Percentiles rank a stretch among this genome's conserved stretches.
phyloP scores from a whole-genome alignment of 2,888 invertebrate genomes.

The Melipona beecheii region DNA sequence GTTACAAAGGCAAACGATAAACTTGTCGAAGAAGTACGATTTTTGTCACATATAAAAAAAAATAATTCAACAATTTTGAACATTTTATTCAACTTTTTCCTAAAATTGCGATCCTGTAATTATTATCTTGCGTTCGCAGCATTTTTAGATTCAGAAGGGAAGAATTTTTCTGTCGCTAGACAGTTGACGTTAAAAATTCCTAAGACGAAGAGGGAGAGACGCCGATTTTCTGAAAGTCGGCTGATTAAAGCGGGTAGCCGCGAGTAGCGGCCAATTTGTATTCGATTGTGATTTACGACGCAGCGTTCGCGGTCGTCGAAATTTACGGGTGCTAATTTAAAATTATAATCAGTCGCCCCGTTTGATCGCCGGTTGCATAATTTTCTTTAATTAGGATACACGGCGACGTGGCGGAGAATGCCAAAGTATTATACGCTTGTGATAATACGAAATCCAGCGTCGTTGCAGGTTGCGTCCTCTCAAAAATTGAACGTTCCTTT shows the following conservation, averaged over 20 bases:
- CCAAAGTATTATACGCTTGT: neutral
- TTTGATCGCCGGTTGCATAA: constrained; percentile 29
- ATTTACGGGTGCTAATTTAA: constrained; percentile 32
- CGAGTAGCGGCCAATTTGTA: constrained; percentile 17
- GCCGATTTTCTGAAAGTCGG: neutral
- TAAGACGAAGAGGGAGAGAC: no score
- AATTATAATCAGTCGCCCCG: constrained; percentile 16
- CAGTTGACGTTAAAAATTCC: neutral
- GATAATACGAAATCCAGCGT: neutral
- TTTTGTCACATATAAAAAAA: no score
- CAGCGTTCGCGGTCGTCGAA: constrained; percentile 5
- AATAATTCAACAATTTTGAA: no score
- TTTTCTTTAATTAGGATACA: constrained; percentile 30
- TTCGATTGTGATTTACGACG: constrained; percentile 26
- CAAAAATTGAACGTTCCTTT: neutral
- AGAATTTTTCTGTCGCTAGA: neutral
- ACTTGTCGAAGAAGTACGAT: no score
- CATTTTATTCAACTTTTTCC: no score
- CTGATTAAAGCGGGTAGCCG: constrained; percentile 6
- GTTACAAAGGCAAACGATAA: neutral
- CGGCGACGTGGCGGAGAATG: neutral
- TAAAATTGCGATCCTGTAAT: no score
- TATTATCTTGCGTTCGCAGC: no score
- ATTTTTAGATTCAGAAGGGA: no score
- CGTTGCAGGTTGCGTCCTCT: neutral